These are phyloP conservation scores for Passer montanus DNA, from an alignment of 2,113 vertebrate species.

Conservation along the genomic window DNA sequence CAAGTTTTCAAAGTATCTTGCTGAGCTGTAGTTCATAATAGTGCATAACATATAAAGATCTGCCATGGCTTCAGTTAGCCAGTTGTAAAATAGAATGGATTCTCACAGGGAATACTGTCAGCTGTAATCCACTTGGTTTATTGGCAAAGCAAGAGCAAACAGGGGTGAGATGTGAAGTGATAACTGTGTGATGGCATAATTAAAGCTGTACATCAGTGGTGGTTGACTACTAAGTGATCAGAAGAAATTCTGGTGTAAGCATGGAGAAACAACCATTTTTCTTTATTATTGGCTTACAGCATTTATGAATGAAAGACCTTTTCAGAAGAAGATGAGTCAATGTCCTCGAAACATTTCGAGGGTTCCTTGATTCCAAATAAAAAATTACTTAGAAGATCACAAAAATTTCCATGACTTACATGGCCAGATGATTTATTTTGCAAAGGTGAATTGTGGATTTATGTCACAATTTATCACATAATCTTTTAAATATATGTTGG, in stretches of 20 bases:
- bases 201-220: not conserved
- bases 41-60: not conserved
- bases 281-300: not conserved
- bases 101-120: not conserved
- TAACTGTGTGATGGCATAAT: not conserved
- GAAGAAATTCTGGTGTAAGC: not conserved
- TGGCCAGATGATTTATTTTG: not conserved
- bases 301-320: not conserved
- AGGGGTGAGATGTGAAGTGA: not conserved
- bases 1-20: not conserved
- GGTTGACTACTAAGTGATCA: not conserved
- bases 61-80: not conserved
- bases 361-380: not conserved
- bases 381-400: not conserved
- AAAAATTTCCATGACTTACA: not conserved
- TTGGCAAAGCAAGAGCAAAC: not conserved
- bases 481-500: not conserved
- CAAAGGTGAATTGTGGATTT: not conserved
- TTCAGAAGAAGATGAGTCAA: not conserved
- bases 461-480: not conserved
- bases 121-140: not conserved
- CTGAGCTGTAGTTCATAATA: not conserved
- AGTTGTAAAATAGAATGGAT: not conserved
- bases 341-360: not conserved
- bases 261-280: not conserved